phyloP scores from a whole-genome alignment of 2,797 vertebrate genomes.

The Graptemys geographica region DNA sequence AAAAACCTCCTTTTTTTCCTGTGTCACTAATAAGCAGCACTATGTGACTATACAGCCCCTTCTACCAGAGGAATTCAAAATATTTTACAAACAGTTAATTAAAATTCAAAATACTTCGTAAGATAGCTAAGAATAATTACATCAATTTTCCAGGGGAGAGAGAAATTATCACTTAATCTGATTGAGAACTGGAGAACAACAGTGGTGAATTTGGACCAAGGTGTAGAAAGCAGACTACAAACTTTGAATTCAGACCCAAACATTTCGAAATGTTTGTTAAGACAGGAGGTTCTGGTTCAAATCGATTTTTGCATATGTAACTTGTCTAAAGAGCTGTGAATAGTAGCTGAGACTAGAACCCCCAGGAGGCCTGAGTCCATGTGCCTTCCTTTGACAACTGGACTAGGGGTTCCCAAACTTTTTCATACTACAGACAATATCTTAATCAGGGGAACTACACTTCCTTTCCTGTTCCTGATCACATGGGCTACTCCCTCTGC shows the following conservation, averaged over 20 bases:
- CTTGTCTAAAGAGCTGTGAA: neutral
- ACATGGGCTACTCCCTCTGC: neutral
- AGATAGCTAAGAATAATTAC: neutral
- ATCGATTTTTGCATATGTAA: neutral
- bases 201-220: too few species aligned
- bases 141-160: neutral
- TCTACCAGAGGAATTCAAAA: neutral
- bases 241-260: neutral
- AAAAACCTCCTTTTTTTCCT: too few species aligned
- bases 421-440: neutral
- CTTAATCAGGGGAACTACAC: neutral
- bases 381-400: neutral
- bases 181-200: neutral
- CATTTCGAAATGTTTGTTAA: neutral
- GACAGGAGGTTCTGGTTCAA: neutral
- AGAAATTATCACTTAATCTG: neutral
- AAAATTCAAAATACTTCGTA: neutral
- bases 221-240: neutral
- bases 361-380: neutral
- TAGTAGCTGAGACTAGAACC: neutral
- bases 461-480: neutral
- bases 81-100: neutral
- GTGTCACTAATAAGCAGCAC: neutral
- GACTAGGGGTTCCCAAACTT: neutral
- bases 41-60: too few species aligned